Conservation (phyloP, 2,888 invertebrate species). For the Meganola albula region DNA sequence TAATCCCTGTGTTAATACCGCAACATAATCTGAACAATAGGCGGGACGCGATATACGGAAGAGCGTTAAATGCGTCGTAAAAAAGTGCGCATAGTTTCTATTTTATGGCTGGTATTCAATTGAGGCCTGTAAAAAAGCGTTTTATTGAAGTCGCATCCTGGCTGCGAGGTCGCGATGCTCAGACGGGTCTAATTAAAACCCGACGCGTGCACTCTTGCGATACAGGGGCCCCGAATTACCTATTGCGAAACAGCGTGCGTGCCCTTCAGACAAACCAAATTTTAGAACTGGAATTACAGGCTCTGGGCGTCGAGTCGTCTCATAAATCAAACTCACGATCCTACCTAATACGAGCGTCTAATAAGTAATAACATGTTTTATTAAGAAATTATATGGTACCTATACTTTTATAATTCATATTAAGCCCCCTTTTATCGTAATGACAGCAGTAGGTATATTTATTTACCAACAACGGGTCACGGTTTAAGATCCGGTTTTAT, state of each 20-base stretch:
- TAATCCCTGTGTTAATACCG: conserved; percentile 44
- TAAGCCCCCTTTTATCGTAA: conserved; percentile 19
- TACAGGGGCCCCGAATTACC: conserved; percentile 42
- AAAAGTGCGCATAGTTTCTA: conserved; percentile 67
- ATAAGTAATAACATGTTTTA: conserved; percentile 8
- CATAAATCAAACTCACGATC: conserved; percentile 8
- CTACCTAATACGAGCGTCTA: too few species aligned
- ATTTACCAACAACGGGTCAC: conserved; percentile 23
- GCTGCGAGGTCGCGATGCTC: conserved; percentile 63
- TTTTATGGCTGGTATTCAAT: conserved; percentile 71
- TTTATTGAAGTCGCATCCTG: conserved; percentile 74
- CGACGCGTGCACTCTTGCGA: conserved; percentile 59
- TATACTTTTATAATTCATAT: conserved; percentile 18
- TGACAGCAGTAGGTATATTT: too few species aligned
- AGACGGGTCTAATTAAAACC: conserved; percentile 71
- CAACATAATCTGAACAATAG: conserved; percentile 50
- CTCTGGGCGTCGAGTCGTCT: conserved; percentile 13
- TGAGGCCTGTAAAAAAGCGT: conserved; percentile 72
- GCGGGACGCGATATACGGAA: conserved; percentile 59
- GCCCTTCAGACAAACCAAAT: conserved; percentile 46
- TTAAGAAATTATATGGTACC: conserved; percentile 10
- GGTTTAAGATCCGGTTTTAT: conserved; percentile 25
- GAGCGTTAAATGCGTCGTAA: conserved; percentile 67
- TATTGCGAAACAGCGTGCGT: conserved; percentile 46
- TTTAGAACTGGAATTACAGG: conserved; percentile 29